phyloP scores from a whole-genome alignment of 2,888 invertebrate genomes.

The Dexiosoma caninum region DNA sequence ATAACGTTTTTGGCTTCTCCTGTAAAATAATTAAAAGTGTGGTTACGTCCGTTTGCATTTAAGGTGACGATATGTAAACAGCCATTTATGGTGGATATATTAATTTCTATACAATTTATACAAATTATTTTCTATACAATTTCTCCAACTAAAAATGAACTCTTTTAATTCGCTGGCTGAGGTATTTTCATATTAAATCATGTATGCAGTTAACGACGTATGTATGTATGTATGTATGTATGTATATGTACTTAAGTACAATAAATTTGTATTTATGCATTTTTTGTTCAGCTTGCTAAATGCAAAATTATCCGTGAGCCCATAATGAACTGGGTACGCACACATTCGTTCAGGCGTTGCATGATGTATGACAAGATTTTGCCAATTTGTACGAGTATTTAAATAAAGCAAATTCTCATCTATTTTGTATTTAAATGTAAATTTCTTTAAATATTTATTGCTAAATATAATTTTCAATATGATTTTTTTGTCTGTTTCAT shows the following conservation, averaged over 20 bases:
- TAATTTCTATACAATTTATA: too few species aligned
- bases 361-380: constrained; percentile 72
- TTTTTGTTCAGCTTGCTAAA: constrained; percentile 57
- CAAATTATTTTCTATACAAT: too few species aligned
- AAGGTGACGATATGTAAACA: too few species aligned
- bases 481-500: background rate
- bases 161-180: background rate
- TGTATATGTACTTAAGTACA: too few species aligned
- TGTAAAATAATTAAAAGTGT: too few species aligned
- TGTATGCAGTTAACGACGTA: background rate
- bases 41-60: too few species aligned
- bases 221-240: background rate
- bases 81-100: too few species aligned
- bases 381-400: constrained; percentile 59
- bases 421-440: constrained; percentile 24
- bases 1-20: too few species aligned
- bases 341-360: constrained; percentile 74
- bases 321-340: constrained; percentile 77
- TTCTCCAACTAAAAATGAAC: background rate
- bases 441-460: constrained; percentile 26
- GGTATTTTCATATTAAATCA: constrained; percentile 18
- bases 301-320: constrained; percentile 68
- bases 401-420: constrained; percentile 42
- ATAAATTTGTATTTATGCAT: constrained; percentile 42
- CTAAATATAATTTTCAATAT: constrained; percentile 1